Conservation (phyloP, 2,797 vertebrate genomes). For the Harpagifer antarcticus region DNA sequence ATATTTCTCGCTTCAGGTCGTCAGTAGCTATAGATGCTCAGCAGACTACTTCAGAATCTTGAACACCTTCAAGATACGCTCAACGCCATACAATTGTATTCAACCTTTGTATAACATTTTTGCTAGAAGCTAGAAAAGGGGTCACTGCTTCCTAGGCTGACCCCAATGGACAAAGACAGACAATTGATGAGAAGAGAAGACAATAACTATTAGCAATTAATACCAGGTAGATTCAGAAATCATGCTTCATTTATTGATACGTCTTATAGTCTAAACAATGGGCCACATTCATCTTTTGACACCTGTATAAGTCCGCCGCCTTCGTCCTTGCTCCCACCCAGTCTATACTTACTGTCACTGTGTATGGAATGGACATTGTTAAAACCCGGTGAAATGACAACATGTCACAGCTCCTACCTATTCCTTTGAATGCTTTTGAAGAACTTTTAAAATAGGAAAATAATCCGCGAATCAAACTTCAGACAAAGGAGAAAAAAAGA, state of each 20-base stretch:
- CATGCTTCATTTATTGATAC: conserved; percentile 1
- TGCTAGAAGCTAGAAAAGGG: neutral
- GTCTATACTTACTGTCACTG: neutral
- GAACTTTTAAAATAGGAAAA: conserved; percentile 60
- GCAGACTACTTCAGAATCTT: neutral
- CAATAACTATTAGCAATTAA: neutral
- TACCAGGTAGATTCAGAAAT: neutral
- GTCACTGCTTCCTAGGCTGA: neutral
- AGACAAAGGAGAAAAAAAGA: conserved; percentile 41
- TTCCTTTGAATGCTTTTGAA: conserved; percentile 49
- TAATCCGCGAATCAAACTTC: conserved; percentile 62
- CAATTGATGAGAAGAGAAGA: neutral
- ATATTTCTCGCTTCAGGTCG: neutral
- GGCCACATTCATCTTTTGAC: conserved; percentile 23
- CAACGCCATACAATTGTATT: neutral
- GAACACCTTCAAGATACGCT: neutral
- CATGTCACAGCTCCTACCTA: conserved; percentile 26
- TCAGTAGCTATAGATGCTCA: neutral
- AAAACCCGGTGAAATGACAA: conserved; percentile 32
- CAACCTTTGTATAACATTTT: neutral
- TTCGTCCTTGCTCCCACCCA: conserved; percentile 1
- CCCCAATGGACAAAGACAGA: neutral
- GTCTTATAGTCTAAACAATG: conserved; percentile 30
- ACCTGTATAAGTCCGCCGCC: conserved; percentile 18
- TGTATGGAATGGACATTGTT: conserved; percentile 36